Evolutionary conservation across 2,888 invertebrate species (phyloP).

Genomic region (Agrilus mali): DNA sequence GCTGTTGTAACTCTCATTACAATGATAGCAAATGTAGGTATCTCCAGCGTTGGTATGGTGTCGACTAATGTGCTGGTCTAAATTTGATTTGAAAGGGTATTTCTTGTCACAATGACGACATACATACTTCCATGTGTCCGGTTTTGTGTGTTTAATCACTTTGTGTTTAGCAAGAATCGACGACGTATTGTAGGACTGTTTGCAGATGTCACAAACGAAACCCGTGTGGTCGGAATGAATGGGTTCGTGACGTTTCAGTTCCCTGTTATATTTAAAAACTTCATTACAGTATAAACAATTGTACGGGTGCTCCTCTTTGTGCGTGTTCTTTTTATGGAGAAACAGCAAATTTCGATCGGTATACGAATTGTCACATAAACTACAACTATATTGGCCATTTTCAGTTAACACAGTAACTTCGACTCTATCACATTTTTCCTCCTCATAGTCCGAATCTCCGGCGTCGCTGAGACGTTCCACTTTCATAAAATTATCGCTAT

Average conservation of each 20-base stretch:
- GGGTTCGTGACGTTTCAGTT: constrained; percentile 2
- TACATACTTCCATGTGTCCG: constrained; percentile 1
- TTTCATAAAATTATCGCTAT: too few relatives aligned
- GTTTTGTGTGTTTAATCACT: constrained; percentile 2
- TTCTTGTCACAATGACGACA: constrained; percentile 3
- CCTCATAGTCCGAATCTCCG: constrained; percentile 1
- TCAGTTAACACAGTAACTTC: not conserved
- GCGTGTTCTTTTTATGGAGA: not conserved
- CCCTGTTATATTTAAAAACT: constrained; percentile 1
- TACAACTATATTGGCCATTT: not conserved
- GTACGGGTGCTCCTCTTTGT: constrained; percentile 1
- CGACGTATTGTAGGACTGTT: constrained; percentile 2
- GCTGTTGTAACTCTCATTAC: constrained; percentile 13
- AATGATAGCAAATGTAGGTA: constrained; percentile 16
- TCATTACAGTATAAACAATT: constrained; percentile 3
- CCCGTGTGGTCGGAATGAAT: not conserved
- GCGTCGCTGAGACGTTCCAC: not conserved
- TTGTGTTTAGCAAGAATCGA: constrained; percentile 3
- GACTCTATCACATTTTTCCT: not conserved
- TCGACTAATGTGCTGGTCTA: not conserved
- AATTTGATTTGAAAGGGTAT: not conserved
- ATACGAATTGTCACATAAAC: not conserved
- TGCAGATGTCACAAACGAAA: not conserved
- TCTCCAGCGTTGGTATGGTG: not conserved
- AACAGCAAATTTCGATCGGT: not conserved